Evolutionary conservation across 2,888 invertebrate genomes (phyloP).

Genomic region (Heliconius erato): DNA sequence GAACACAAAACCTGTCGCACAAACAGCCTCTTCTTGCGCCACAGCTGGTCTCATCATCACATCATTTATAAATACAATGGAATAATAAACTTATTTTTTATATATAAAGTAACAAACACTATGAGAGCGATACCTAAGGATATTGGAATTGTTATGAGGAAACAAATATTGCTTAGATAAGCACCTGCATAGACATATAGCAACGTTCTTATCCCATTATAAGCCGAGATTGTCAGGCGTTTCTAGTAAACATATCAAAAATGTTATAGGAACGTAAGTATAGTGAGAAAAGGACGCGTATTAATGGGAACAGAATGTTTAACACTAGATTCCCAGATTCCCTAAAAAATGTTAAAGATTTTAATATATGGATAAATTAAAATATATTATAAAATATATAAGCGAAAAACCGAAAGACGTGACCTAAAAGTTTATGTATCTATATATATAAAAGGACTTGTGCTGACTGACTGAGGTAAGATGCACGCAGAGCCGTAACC

Average conservation of each 20-base stretch:
- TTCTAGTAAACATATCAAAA: neutral
- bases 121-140: neutral
- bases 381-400: neutral
- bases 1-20: no score
- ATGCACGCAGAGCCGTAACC: no score
- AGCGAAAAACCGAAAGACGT: neutral
- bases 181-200: constrained; percentile 5
- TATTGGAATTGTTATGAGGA: neutral
- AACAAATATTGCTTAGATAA: constrained; percentile 5
- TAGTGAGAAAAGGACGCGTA: no score
- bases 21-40: no score
- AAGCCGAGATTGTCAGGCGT: neutral
- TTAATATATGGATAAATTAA: neutral
- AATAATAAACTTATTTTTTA: no score
- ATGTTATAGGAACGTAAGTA: no score
- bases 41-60: no score
- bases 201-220: neutral
- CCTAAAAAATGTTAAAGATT: neutral
- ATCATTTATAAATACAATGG: no score
- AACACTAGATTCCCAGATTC: no score
- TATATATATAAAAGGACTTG: no score
- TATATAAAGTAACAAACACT: neutral
- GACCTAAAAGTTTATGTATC: neutral
- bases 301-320: no score
- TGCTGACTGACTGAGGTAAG: no score